These are phyloP conservation scores for Dascillus cervinus DNA, from an alignment of 2,888 invertebrate genomes.

Conservation along the genomic window DNA sequence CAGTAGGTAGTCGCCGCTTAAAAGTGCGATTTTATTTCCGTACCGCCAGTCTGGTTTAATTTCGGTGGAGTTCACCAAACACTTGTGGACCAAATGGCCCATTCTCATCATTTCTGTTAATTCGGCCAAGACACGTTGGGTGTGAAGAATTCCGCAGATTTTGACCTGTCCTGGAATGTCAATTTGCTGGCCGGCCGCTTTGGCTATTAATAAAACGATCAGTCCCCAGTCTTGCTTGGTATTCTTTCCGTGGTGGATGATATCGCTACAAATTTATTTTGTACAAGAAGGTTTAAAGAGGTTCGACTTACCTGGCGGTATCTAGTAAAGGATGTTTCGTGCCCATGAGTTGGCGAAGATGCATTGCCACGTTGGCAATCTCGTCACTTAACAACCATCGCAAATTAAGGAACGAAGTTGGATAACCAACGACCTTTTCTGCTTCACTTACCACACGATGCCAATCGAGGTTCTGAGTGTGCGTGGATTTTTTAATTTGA, in stretches of 20 bases:
- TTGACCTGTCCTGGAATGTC: constrained; percentile 80
- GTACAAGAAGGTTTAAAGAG: no score
- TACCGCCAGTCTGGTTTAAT: constrained; percentile 90
- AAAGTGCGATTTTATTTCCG: constrained; percentile 88
- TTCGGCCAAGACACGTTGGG: constrained; percentile 82
- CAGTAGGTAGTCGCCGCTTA: constrained; percentile 82
- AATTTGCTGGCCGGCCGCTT: constrained; percentile 81
- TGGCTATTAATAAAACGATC: constrained; percentile 81
- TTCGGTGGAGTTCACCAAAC: constrained; percentile 67
- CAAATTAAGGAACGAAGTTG: constrained; percentile 86
- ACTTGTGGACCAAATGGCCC: constrained; percentile 73
- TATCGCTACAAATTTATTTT: no score
- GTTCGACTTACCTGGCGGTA: constrained; percentile 89
- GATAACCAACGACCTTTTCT: constrained; percentile 93
- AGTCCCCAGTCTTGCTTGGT: constrained; percentile 58
- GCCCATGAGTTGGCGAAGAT: constrained; percentile 84
- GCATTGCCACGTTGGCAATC: constrained; percentile 86
- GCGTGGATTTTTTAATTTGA: no score
- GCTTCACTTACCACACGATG: constrained; percentile 86
- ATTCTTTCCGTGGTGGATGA: background rate
- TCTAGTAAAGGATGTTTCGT: constrained; percentile 88
- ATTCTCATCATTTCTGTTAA: constrained; percentile 94
- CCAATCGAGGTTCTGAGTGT: constrained; percentile 60
- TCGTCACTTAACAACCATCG: constrained; percentile 93
- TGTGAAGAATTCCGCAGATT: constrained; percentile 72